Conservation (phyloP, 1,140 invertebrate species). For the Megathymus violae region DNA sequence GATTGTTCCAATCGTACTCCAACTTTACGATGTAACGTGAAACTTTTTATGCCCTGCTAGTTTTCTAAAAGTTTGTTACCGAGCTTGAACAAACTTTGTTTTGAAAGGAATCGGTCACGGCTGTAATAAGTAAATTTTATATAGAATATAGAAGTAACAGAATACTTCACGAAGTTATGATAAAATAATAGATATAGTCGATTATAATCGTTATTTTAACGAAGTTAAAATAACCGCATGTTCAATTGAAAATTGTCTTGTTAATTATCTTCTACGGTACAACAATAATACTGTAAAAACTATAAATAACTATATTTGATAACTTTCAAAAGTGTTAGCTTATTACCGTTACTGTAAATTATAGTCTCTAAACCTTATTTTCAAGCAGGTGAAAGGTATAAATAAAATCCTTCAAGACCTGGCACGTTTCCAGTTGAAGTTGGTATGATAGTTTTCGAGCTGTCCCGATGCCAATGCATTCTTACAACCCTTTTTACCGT, state of each 20-base stretch:
- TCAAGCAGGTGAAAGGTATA: slow-evolving; percentile 7
- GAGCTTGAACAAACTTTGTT: neutral
- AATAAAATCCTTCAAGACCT: slow-evolving; percentile 14
- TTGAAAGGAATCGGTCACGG: neutral
- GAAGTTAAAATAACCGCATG: too few species aligned
- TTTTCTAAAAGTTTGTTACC: neutral
- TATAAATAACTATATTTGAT: too few species aligned
- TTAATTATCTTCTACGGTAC: too few species aligned
- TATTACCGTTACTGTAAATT: slow-evolving; percentile 1
- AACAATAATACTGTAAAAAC: too few species aligned
- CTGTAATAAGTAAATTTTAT: too few species aligned
- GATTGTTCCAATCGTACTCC: neutral
- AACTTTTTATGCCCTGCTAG: neutral
- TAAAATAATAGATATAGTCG: too few species aligned
- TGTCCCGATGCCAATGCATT: too few species aligned
- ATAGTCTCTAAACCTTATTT: neutral
- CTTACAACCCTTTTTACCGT: too few species aligned
- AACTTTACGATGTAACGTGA: slow-evolving; percentile 2
- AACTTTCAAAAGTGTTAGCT: neutral
- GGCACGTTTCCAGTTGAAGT: slow-evolving; percentile 8
- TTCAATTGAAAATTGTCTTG: too few species aligned
- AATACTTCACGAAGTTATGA: too few species aligned
- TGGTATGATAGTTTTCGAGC: neutral
- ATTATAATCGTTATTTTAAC: too few species aligned
- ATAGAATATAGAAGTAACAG: too few species aligned